phyloP scores from a whole-genome alignment of 2,888 invertebrate species.

The Ennomos erosarius region DNA sequence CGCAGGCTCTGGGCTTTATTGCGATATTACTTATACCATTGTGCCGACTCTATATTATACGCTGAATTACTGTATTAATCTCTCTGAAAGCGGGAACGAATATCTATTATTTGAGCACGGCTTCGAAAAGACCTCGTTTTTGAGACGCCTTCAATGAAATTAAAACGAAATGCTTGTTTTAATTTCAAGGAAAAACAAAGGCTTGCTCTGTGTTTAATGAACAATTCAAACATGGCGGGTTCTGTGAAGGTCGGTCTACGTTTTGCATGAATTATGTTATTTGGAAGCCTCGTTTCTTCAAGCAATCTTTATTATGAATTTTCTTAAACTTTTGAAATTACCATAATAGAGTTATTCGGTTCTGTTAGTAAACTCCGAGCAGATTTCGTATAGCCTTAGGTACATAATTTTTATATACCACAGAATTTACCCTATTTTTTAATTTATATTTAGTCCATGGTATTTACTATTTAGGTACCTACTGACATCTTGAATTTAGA shows the following conservation, averaged over 20 bases:
- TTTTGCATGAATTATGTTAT: background rate
- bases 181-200: slow-evolving; percentile 7
- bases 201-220: background rate
- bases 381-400: too few species aligned
- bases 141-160: background rate
- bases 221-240: slow-evolving; percentile 9
- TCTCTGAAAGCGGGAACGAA: slow-evolving; percentile 26
- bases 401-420: too few species aligned
- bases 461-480: too few species aligned
- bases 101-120: background rate
- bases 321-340: slow-evolving; percentile 2
- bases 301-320: slow-evolving; percentile 3
- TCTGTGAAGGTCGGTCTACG: slow-evolving; percentile 2
- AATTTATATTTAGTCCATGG: too few species aligned
- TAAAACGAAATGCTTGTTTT: slow-evolving; percentile 11
- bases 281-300: background rate
- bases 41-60: slow-evolving; percentile 47
- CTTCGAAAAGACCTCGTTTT: too few species aligned
- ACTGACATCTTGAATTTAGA: too few species aligned
- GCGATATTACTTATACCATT: slow-evolving; percentile 50
- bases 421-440: too few species aligned
- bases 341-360: background rate
- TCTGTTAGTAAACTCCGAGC: background rate
- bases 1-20: slow-evolving; percentile 45
- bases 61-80: slow-evolving; percentile 44